A percentile compares a stretch with the other conserved stretches of the same genome.
Conservation (phyloP, 2,888 invertebrate genomes). For the Habroteleia sp. region DNA sequence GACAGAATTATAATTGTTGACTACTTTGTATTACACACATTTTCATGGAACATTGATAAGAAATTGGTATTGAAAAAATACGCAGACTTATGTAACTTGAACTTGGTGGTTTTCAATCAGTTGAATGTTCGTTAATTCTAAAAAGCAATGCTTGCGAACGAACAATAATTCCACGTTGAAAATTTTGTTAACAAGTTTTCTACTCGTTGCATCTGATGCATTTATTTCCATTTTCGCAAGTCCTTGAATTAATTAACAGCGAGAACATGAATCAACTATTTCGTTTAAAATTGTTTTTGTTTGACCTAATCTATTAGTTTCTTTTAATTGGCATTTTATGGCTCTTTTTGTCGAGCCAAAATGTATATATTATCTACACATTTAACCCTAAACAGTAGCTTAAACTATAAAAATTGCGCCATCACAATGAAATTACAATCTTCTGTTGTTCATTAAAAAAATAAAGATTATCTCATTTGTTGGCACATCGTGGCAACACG, state of each 20-base stretch:
- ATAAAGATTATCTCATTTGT: slow-evolving; percentile 25
- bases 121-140: slow-evolving; percentile 20
- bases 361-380: slow-evolving; percentile 62
- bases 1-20: slow-evolving; percentile 14
- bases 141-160: slow-evolving; percentile 16
- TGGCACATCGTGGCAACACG: slow-evolving; percentile 16
- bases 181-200: slow-evolving; percentile 12
- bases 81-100: slow-evolving; percentile 23
- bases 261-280: slow-evolving; percentile 10
- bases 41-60: slow-evolving; percentile 41
- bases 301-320: slow-evolving; percentile 76
- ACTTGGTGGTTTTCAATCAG: slow-evolving; percentile 2
- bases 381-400: slow-evolving; percentile 36
- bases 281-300: slow-evolving; percentile 64
- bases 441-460: slow-evolving; percentile 36
- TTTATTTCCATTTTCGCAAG: background rate
- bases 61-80: slow-evolving; percentile 31
- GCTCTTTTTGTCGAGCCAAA: slow-evolving; percentile 73
- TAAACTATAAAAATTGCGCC: slow-evolving; percentile 37
- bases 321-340: slow-evolving; percentile 78
- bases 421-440: slow-evolving; percentile 34
- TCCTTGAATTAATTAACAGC: slow-evolving; percentile 27
- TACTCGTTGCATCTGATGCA: background rate
- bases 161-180: slow-evolving; percentile 5
- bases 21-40: slow-evolving; percentile 21